Base-by-base conservation (phyloP, 2,888 invertebrate species). In the Andrena camellia region DNA sequence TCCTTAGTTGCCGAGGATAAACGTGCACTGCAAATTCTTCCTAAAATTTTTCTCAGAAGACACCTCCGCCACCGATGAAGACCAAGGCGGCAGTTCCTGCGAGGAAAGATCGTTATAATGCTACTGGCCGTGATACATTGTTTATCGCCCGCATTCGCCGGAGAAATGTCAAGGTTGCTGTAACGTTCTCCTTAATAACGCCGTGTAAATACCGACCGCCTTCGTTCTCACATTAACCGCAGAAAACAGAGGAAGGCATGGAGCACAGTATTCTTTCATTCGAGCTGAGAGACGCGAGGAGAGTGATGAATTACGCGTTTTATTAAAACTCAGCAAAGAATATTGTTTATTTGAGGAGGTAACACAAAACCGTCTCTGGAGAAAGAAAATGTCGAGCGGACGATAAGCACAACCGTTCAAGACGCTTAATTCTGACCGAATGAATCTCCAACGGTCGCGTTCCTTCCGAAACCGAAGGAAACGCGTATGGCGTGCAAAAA, bases 91-190 rank as follows among this genome's bases (percentile, higher is more conserved):
- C 8, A 17, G 33, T 35, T 72, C 35, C 35, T 1, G 17, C 42
- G 42, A 23, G 31, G 31, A 54, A 23, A 20, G 29, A 59, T 26
- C 29, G 69, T 35, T 29, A 48, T 23, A 42, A 59, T 13, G 59
- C 26, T n/a, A n/a, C n/a, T 26, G 33, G 8, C 62, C 69, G 72
- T 64, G 20, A 42, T 42, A n/a, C 26, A 64, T 63, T 80, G 52
- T 59, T 71, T 71, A 66, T 78, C 57, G 70, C 35, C 59, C 42
- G 35, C 29, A 35, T 48, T 50, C 10, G 17, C 33, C 13, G 52
- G 66, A 70, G 80, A 88, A 88, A 88, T 88, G 86, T 88, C 87
- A 88, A 88, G 87, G 88, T 35, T 70, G 69, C 33, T 10, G 35
- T 73, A 77, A 75, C 63, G 68, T 64, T 76, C 54, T 67, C 63